Conservation (phyloP, 2,797 vertebrate genomes). For the Nannoperca australis region DNA sequence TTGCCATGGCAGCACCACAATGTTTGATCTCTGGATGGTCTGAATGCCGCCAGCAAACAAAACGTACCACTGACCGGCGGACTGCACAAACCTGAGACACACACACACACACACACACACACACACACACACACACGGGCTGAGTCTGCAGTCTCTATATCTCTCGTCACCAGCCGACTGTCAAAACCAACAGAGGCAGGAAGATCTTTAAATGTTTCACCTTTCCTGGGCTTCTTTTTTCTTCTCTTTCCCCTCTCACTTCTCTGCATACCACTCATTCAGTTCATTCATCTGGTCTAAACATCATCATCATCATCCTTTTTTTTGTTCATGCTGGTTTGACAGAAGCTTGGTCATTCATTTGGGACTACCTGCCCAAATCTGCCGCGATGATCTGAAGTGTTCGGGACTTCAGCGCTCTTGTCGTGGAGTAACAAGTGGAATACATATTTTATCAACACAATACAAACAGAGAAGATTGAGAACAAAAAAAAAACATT, state of each 20-base stretch:
- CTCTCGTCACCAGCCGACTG: slow-evolving; percentile 56
- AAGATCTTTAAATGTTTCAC: slow-evolving; percentile 42
- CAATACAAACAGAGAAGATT: slow-evolving; percentile 39
- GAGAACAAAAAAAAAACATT: slow-evolving; percentile 38
- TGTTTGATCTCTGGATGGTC: slow-evolving; percentile 55
- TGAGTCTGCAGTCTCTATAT: slow-evolving; percentile 54
- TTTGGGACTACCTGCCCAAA: slow-evolving; percentile 27
- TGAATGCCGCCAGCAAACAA: slow-evolving; percentile 54
- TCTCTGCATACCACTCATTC: slow-evolving; percentile 1
- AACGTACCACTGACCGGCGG: slow-evolving; percentile 20
- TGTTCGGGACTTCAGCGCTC: slow-evolving; percentile 21
- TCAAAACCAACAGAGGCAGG: slow-evolving; percentile 57
- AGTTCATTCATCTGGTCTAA: slow-evolving; percentile 41
- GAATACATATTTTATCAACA: slow-evolving; percentile 42
- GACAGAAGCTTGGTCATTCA: slow-evolving; percentile 8
- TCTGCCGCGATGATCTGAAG: slow-evolving; percentile 12
- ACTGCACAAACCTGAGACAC: slow-evolving; percentile 63
- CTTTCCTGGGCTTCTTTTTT: too few species aligned
- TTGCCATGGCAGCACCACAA: slow-evolving; percentile 52
- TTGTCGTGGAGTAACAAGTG: slow-evolving; percentile 15
- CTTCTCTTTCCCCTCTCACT: too few species aligned
- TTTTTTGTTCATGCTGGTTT: slow-evolving; percentile 39
- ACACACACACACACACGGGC: slow-evolving; percentile 30
- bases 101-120: slow-evolving; percentile 28
- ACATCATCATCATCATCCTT: slow-evolving; percentile 6